Conservation (phyloP, 2,113 vertebrate species). For the Malaclemys terrapin region DNA sequence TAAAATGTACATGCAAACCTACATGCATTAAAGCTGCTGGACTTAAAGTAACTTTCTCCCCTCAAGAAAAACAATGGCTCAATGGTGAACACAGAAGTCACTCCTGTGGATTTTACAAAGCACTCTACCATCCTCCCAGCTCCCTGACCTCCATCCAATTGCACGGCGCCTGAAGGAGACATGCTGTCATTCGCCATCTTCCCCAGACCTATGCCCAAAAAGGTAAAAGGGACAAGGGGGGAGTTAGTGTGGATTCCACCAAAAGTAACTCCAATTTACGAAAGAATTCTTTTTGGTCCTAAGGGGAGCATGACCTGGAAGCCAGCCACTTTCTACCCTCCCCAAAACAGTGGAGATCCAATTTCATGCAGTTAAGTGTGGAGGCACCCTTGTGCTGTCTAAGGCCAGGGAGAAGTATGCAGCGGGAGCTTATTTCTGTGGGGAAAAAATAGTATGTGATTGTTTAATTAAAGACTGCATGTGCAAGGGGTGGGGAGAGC, state of each 20-base stretch:
- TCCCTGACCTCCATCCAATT: not conserved
- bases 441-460: not conserved
- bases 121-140: accelerated
- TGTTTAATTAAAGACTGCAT: not conserved
- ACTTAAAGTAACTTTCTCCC: not conserved
- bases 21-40: not conserved
- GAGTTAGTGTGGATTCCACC: too few species aligned
- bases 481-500: accelerated
- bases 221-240: accelerated
- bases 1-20: not conserved
- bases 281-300: not conserved
- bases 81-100: not conserved
- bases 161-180: not conserved
- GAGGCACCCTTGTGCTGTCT: not conserved
- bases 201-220: not conserved
- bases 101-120: accelerated
- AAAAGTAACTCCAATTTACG: not conserved
- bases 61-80: not conserved
- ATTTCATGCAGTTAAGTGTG: too few species aligned
- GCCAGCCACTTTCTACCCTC: accelerated
- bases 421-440: not conserved
- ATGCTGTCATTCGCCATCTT: not conserved
- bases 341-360: accelerated
- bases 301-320: not conserved
- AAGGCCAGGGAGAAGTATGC: not conserved